Conservation (phyloP, 2,888 invertebrate species). For the Scelioninae gen. 1 region DNA sequence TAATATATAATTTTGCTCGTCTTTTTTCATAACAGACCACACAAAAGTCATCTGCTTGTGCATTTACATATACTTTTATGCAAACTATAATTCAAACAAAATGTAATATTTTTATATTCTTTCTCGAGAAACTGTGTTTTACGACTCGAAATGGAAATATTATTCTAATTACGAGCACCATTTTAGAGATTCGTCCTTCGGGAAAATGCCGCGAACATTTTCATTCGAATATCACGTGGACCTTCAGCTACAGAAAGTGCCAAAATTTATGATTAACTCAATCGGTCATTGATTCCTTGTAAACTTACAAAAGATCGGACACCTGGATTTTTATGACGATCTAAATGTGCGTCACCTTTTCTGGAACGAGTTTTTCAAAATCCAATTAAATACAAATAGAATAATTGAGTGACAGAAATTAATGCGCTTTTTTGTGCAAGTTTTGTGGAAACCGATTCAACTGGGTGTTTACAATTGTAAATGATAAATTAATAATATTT, state of each 20-base stretch:
- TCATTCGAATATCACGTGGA: slow-evolving; percentile 8
- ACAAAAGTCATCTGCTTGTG: not conserved
- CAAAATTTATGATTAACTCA: slow-evolving; percentile 15
- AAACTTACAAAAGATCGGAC: slow-evolving; percentile 23
- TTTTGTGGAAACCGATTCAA: not conserved
- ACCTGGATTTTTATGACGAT: slow-evolving; percentile 27
- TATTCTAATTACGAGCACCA: slow-evolving; percentile 21
- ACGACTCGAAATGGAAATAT: slow-evolving; percentile 33
- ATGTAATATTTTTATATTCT: slow-evolving; percentile 22
- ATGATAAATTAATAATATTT: no score
- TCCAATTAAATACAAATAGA: slow-evolving; percentile 10
- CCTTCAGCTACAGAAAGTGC: slow-evolving; percentile 8
- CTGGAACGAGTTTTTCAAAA: slow-evolving; percentile 15
- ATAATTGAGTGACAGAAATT: slow-evolving; percentile 8
- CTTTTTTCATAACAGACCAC: slow-evolving; percentile 1
- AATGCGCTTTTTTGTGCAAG: not conserved
- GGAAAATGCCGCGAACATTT: slow-evolving; percentile 8
- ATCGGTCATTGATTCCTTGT: slow-evolving; percentile 20
- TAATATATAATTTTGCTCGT: no score
- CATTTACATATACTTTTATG: slow-evolving; percentile 16
- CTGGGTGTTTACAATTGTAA: no score
- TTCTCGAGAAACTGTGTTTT: slow-evolving; percentile 4
- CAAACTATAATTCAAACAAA: slow-evolving; percentile 21
- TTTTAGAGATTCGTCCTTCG: slow-evolving; percentile 14
- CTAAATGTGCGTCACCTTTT: slow-evolving; percentile 20